Percentiles rank a stretch among this genome's conserved stretches.
Conservation (phyloP, 2,888 invertebrate genomes). For the Caenorhabditis afra region DNA sequence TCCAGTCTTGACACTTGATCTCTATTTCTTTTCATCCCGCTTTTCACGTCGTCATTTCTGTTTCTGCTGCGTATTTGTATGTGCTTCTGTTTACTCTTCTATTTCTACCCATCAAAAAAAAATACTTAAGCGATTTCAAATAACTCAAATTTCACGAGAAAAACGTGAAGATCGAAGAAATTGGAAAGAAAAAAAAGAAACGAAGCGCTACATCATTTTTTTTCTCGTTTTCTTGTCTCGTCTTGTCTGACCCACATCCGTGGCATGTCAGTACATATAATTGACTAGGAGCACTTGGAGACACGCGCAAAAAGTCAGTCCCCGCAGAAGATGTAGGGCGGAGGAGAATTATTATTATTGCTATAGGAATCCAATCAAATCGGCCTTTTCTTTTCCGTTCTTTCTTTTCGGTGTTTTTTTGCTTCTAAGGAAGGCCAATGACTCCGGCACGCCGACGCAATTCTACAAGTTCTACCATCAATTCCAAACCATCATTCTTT, state of each 20-base stretch:
- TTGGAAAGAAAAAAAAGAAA: not conserved
- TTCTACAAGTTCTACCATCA: conserved; percentile 43
- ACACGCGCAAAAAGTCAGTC: not conserved
- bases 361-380: conserved; percentile 47
- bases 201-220: not conserved
- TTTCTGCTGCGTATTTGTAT: conserved; percentile 17
- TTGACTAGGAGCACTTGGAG: conserved; percentile 41
- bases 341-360: conserved; percentile 27
- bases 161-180: not conserved
- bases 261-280: conserved; percentile 28
- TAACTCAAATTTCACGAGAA: conserved; percentile 40
- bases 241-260: conserved; percentile 21
- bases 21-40: conserved; percentile 7
- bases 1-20: conserved; percentile 33
- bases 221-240: not conserved
- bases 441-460: conserved; percentile 5
- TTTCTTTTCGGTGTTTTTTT: conserved; percentile 16
- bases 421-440: conserved; percentile 10
- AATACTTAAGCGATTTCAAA: conserved; percentile 47
- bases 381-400: conserved; percentile 2
- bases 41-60: conserved; percentile 20
- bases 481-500: conserved; percentile 13
- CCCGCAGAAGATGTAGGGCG: not conserved
- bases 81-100: conserved; percentile 43
- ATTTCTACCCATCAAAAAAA: conserved; percentile 28